Evolutionary conservation across 92 coral and sea anemone species (phyloP), one percentile per base, ranked within the genome.

Genomic region (Blastomussa wellsi): DNA sequence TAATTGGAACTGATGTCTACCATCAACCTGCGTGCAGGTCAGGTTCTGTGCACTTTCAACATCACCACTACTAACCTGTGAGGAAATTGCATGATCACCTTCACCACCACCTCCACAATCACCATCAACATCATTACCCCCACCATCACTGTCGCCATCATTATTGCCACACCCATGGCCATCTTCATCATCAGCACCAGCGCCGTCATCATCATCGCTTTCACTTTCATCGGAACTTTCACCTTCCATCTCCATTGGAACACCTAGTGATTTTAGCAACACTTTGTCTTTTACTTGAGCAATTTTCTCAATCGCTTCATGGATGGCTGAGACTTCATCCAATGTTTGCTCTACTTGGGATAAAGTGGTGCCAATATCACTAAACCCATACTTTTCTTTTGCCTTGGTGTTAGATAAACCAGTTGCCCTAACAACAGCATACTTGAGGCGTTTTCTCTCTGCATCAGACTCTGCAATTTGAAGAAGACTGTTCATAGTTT

Each of bases 271-370:
- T n/a, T n/a, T n/a, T n/a, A 39, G 44, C 4, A 39, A 39, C 44
- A 39, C 44, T n/a, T 81, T 77, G 39, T 88, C 91, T 80, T 88
- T 77, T 17, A 88, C 55, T 4, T 83, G 67, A 28, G 91, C 91
- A 83, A 83, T 88, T n/a, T 83, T 59, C 33, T 83, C 77, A 31
- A 88, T 83, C 10, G 77, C 84, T 65, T 88, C 84, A 35, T 70
- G 66, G 38, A 78, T 77, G 16, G 84, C 79, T 37, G 88, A 36
- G 22, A 85, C 60, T 49, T 88, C 88, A 37, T 70, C 62, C 26
- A 88, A 64, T 20, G 84, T 74, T 60, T 74, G 48, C 74, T 83
- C 84, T 10, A 88, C 91, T 77, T 88, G 41, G 2, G 65, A 26
- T 38, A 64, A 38, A 20, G 81, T 88, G 7, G 72, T 62, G 52